Evolutionary conservation across 2,797 vertebrate species (phyloP), one percentile per base, ranked within the genome.

Genomic region (Hafferia zeledoni): DNA sequence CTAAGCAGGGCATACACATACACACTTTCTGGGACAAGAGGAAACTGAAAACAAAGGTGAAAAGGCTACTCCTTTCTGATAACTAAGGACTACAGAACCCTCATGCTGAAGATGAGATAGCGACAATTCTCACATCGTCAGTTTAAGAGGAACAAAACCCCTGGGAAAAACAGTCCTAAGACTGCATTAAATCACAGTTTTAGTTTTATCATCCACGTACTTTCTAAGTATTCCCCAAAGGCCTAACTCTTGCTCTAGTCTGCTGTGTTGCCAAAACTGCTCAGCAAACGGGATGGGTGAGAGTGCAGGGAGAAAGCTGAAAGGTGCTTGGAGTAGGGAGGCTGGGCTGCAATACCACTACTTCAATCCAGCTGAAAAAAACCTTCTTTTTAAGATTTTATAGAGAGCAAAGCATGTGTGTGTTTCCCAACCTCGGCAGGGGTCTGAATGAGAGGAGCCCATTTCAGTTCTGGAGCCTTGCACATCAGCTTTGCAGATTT

Each of bases 401-500:
- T 12, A 80, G 49, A 87, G 12, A 80, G 75, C 60, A 95, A 64
- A 77, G 67, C 79, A 37, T 80, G 27, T 55, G 76, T 50, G 76
- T 50, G 41, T 87, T 95, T 96, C 72, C 90, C 39, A 31, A 28
- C 70, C 75, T 82, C 30, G 11, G 83, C 59, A 69, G 63, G 47
- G 37, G 31, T 63, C 83, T 96, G 93, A 69, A 43, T 90, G 81
- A 87, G 25, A 89, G 77, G 14, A 92, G 19, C 10, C 74, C 49
- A 16, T 89, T 95, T 92, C 78, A 78, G 82, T 55, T 72, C 78
- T 5, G 50, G 39, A 87, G 64, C 53, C 4, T 5, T 2, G 37
- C 13, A 5, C 84, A 90, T 89, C 87, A 85, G 92, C 76, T 92
- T 92, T 94, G 83, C 87, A 84, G 81, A 94, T 67, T 89, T 94